Base-by-base conservation (phyloP, 2,113 vertebrate genomes). In the Holacanthus passer region DNA sequence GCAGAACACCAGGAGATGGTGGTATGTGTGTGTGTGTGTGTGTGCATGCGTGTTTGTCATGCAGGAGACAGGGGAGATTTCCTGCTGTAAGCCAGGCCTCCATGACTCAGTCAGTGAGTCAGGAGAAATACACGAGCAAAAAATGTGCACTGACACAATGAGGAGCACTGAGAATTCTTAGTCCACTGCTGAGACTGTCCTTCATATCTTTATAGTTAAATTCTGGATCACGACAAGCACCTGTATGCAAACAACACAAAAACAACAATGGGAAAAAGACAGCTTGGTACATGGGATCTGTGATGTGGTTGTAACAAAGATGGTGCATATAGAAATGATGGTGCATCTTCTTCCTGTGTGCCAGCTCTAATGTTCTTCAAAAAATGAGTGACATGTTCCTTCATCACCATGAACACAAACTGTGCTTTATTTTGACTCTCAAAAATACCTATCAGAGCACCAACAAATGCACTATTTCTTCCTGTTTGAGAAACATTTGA, bases 81-180 rank as follows among this genome's bases (percentile, higher is more conserved):
- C 90, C 83, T 73, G 74, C 73, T 59, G 37, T 29, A 59, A 58
- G 52, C 56, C 43, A 29, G 43, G 52, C 24, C 76, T 85, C 56
- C 20, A 12, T 92, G 84, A 92, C 67, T 88, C 82, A 80, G 75
- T 17, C 39, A 60, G 69, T 86, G 73, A 87, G 56, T 92, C 77
- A 82, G 83, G 67, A 75, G 45, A n/a, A 80, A 63, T 62, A 24
- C 27, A 63, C 7, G 48, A 29, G n/a, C 29, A 39, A 64, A 60
- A 64, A 55, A 65, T 52, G 35, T 71, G 37, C 13, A 19, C 48
- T 79, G 60, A 79, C 60, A 67, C 68, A 66, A 22, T 17, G 32
- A 78, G 35, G 79, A 13, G 52, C 20, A 39, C 59, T 2, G 35
- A 60, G 8, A 47, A 43, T 17, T 19, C 27, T 39, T 17, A 31